A percentile compares a stretch with the other conserved stretches of the same genome.
Evolutionary conservation across 2,888 invertebrate species (phyloP).

Genomic region (Chrysodeixis includens): DNA sequence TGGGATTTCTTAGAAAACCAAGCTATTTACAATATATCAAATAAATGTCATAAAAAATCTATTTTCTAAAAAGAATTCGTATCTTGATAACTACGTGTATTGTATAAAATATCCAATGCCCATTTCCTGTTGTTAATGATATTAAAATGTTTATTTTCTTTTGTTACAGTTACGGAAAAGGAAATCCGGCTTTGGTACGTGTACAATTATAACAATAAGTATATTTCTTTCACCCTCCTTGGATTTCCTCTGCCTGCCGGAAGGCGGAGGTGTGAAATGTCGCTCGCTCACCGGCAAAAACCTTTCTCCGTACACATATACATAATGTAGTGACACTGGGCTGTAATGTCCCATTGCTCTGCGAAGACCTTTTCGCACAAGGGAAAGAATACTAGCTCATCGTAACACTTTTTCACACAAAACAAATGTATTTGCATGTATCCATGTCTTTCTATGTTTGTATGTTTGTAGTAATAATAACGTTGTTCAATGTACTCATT

Average conservation of each 20-base stretch:
- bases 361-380: too few relatives aligned
- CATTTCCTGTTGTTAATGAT: not conserved
- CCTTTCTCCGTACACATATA: not conserved
- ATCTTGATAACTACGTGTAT: not conserved
- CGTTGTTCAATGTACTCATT: too few relatives aligned
- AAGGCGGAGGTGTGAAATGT: not conserved
- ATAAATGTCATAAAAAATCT: not conserved
- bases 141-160: conserved; percentile 55
- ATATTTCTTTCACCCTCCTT: not conserved
- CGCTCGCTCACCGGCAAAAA: not conserved
- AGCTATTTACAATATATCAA: not conserved
- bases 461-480: too few relatives aligned
- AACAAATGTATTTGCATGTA: too few relatives aligned
- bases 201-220: not conserved
- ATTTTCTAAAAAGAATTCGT: not conserved
- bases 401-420: too few relatives aligned
- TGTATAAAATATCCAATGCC: not conserved
- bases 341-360: too few relatives aligned
- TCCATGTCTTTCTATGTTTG: too few relatives aligned
- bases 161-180: conserved; percentile 95
- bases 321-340: too few relatives aligned
- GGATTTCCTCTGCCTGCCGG: not conserved
- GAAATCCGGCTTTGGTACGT: conserved; percentile 96
- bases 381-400: too few relatives aligned
- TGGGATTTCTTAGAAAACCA: not conserved